Evolutionary conservation across 37 sponge, comb jelly and placozoan species (phyloP).

Genomic region (Theonella swinhoei): DNA sequence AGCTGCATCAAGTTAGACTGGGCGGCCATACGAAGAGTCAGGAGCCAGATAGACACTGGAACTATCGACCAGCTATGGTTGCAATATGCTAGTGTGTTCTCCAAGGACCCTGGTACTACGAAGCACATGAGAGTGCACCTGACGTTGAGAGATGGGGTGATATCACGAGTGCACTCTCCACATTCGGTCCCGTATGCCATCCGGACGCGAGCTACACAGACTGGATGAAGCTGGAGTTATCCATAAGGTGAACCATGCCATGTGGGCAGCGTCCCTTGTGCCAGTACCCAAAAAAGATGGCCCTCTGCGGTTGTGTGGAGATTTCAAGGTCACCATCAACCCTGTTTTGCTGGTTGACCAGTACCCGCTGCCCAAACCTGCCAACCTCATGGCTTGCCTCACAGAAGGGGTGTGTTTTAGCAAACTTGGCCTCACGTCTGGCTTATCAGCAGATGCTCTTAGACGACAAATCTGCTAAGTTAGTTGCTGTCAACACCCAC

Average conservation of each 20-base stretch:
- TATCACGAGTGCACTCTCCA: not conserved
- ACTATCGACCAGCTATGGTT: not conserved
- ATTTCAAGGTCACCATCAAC: too few species aligned
- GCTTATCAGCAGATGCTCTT: too few species aligned
- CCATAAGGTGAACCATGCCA: not conserved
- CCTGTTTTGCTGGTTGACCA: too few species aligned
- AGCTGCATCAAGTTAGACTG: conserved; percentile 14
- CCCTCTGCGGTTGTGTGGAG: too few species aligned
- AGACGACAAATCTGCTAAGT: too few species aligned
- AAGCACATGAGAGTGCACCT: not conserved
- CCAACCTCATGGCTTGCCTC: too few species aligned
- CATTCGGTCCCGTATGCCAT: not conserved
- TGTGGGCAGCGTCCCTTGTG: not conserved
- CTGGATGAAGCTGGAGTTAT: not conserved
- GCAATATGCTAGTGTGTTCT: conserved; percentile 29
- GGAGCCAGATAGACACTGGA: not conserved
- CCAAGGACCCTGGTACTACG: conserved; percentile 4
- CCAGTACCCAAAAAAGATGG: too few species aligned
- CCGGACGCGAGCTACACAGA: not conserved
- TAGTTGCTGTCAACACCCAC: too few species aligned
- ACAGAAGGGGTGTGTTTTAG: too few species aligned
- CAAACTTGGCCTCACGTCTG: too few species aligned
- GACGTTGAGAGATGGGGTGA: too few species aligned
- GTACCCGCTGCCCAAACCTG: too few species aligned
- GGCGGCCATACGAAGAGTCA: conserved; percentile 4